phyloP scores from a whole-genome alignment of 2,113 vertebrate species.

The Takifugu flavidus region DNA sequence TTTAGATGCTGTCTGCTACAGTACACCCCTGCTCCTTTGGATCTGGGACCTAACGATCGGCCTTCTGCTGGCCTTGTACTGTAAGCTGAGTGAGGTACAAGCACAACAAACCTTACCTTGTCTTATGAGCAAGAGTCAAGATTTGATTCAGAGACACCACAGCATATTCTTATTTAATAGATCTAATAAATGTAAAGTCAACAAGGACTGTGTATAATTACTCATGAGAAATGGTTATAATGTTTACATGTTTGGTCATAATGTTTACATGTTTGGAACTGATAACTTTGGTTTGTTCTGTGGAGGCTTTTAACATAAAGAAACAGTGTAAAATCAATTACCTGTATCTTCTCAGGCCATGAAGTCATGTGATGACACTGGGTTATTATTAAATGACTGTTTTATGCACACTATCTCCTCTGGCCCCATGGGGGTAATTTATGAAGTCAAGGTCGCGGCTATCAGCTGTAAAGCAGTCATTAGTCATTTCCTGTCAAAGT shows the following conservation, averaged over 20 bases:
- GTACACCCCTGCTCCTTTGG: too few species aligned
- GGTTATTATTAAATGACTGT: constrained; percentile 52
- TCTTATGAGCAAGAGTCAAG: too few species aligned
- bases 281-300: constrained; percentile 6
- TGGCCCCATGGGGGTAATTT: constrained; percentile 37
- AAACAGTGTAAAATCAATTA: constrained; percentile 29
- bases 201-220: too few species aligned
- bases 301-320: constrained; percentile 5
- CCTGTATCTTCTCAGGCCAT: constrained; percentile 33
- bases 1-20: too few species aligned
- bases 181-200: too few species aligned
- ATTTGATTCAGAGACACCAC: too few species aligned
- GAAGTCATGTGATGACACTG: constrained; percentile 39
- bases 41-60: too few species aligned
- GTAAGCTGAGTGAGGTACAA: too few species aligned
- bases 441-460: constrained; percentile 52
- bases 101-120: too few species aligned
- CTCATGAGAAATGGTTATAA: background rate
- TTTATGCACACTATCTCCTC: constrained; percentile 46
- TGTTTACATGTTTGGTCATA: background rate
- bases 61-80: too few species aligned
- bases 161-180: too few species aligned
- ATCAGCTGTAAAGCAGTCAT: constrained; percentile 54
- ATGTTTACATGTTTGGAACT: constrained; percentile 1
- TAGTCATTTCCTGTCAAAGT: constrained; percentile 48